Evolutionary conservation across 2,888 invertebrate species (phyloP).

Genomic region (Nemurella pictetii): DNA sequence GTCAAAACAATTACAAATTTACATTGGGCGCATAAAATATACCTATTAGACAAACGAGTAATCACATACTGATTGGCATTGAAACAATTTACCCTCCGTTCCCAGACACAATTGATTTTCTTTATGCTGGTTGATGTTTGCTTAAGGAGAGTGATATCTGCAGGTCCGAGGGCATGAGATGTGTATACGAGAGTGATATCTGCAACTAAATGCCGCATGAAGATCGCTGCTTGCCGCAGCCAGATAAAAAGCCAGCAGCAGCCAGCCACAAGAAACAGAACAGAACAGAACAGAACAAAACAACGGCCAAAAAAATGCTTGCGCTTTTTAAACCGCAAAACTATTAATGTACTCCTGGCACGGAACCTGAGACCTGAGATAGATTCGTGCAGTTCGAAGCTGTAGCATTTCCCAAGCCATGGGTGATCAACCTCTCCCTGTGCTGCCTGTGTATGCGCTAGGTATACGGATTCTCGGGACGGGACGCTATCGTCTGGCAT

Average conservation of each 20-base stretch:
- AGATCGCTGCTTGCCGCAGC: not conserved
- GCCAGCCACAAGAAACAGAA: slow-evolving; percentile 2
- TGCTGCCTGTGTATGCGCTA: not conserved
- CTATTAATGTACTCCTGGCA: slow-evolving; percentile 27
- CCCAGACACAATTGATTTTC: not conserved
- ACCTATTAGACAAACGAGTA: not conserved
- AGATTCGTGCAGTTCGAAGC: slow-evolving; percentile 12
- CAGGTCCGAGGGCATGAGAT: not conserved
- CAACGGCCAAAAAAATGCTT: slow-evolving; percentile 3
- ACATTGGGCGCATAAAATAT: not conserved
- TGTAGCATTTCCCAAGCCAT: slow-evolving; percentile 8
- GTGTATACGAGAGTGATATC: not conserved
- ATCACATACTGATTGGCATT: not conserved
- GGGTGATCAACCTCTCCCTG: slow-evolving; percentile 13
- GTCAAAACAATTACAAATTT: not conserved
- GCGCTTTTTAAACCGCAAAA: slow-evolving; percentile 19
- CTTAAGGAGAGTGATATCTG: too few relatives aligned
- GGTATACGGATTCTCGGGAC: not conserved
- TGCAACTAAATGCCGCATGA: slow-evolving; percentile 4
- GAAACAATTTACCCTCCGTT: not conserved
- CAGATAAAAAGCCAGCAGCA: slow-evolving; percentile 3
- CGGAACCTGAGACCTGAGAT: slow-evolving; percentile 21
- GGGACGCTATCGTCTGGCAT: not conserved
- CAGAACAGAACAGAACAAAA: slow-evolving; percentile 2
- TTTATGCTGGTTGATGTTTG: not conserved